These are phyloP conservation scores for Rhynchopsitta pachyrhyncha DNA, from an alignment of 2,113 vertebrate genomes.

Conservation along the genomic window DNA sequence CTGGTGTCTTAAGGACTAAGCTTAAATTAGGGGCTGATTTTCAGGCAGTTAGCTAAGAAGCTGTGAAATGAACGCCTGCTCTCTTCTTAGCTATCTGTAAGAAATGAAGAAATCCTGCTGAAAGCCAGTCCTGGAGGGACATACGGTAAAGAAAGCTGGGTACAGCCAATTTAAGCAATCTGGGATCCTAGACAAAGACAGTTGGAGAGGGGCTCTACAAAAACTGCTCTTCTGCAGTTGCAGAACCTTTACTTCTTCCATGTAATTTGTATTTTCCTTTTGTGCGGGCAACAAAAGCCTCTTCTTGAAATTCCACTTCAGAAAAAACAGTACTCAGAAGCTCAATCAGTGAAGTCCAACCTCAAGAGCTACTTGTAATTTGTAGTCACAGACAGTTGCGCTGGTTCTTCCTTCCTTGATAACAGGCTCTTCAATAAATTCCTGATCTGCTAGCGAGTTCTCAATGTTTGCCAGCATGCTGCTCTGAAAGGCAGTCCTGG, in stretches of 20 bases:
- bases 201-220: not conserved
- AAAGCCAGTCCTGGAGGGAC: not conserved
- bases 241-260: not conserved
- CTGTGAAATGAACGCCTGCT: not conserved
- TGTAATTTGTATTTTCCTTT: not conserved
- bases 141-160: not conserved
- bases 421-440: not conserved
- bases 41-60: not conserved
- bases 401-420: not conserved
- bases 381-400: not conserved
- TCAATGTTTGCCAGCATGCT: not conserved
- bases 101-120: not conserved
- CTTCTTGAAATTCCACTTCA: not conserved
- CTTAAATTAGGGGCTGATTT: not conserved
- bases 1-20: not conserved
- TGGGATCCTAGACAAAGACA: not conserved
- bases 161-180: not conserved
- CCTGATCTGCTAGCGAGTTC: not conserved
- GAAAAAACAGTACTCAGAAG: not conserved
- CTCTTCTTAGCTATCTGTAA: not conserved
- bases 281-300: not conserved
- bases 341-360: not conserved
- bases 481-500: not conserved
- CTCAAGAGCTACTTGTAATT: not conserved
- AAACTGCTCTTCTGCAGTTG: not conserved